Evolutionary conservation across 1,140 invertebrate genomes (phyloP), one percentile per base, ranked within the genome.

Genomic region (Rhizoglyphus robini): DNA sequence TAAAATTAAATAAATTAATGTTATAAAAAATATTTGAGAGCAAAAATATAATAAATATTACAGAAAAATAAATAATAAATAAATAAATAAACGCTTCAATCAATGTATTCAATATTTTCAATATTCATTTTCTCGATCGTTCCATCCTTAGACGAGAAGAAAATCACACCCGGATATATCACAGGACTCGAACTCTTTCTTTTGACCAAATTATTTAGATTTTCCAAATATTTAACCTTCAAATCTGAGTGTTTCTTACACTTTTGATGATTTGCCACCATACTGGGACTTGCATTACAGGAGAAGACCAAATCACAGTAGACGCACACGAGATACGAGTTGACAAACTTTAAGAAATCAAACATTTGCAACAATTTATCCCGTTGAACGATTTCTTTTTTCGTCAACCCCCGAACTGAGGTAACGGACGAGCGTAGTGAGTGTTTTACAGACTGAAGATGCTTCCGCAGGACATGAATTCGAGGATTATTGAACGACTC

Each of bases 401-500:
- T 54, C 8, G 51, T 54, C 23, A 54, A 32, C 15, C 51, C 51
- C 8, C 15, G 8, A 32, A 15, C 51, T 11, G 8, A 8, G 51
- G 23, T 11, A 8, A 54, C 51, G 8, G 8, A 11, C 20, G 15
- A 27, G 20, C 51, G 51, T 15, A 23, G 8, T 25, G 20, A 11
- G 20, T 54, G 51, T 32, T 54, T 54, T 5, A 32, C 20, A 8
- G 51, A 54, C 20, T 5, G 8, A 8, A 54, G 20, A 32, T 54
- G 51, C 20, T 54, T 54, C 8, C 31, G 23, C 15, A 54, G 51
- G 20, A 54, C 51, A 32, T 54, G 51, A 25, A 54, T 32, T 8
- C 51, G 51, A 11, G 51, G 51, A 32, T 54, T 54, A 23, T 54
- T 54, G 51, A 54, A 54, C 31, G 51, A 54, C 20, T 54, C 51